Evolutionary conservation across 2,797 vertebrate species (phyloP).

Genomic region (Myotis planiceps): DNA sequence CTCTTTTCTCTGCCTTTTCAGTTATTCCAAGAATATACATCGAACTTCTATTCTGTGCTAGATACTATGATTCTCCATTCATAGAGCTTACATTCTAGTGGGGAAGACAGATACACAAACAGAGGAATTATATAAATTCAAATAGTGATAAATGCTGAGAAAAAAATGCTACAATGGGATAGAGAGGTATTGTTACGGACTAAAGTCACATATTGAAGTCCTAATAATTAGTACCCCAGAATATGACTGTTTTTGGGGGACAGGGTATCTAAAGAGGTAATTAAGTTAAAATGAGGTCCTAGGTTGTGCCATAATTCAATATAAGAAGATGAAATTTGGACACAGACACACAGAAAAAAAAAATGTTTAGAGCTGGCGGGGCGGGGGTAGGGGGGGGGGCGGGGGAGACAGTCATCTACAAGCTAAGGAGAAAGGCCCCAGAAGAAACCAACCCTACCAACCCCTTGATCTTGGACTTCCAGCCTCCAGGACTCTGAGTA

Average conservation of each 20-base stretch:
- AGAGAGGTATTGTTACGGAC: neutral
- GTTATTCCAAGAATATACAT: neutral
- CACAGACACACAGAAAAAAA: neutral
- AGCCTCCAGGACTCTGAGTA: neutral
- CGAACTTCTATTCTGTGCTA: neutral
- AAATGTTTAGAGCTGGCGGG: neutral
- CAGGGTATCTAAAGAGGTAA: neutral
- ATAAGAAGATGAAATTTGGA: neutral
- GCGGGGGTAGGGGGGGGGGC: rapidly evolving
- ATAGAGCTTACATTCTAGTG: neutral
- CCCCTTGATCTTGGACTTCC: neutral
- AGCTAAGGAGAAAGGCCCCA: neutral
- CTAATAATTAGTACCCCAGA: neutral
- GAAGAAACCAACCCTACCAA: neutral
- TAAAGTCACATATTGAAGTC: neutral
- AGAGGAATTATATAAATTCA: neutral
- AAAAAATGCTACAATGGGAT: neutral
- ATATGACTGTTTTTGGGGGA: neutral
- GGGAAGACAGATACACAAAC: neutral
- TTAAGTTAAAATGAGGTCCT: neutral
- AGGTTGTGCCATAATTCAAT: neutral
- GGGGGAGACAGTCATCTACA: neutral
- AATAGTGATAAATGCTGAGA: neutral
- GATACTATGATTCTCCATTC: neutral
- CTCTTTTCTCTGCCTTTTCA: neutral